A percentile compares a stretch with the other conserved stretches of the same genome.
Conservation (phyloP, 64 coral and sea anemone genomes). For the Dendrophyllia cribrosa region DNA sequence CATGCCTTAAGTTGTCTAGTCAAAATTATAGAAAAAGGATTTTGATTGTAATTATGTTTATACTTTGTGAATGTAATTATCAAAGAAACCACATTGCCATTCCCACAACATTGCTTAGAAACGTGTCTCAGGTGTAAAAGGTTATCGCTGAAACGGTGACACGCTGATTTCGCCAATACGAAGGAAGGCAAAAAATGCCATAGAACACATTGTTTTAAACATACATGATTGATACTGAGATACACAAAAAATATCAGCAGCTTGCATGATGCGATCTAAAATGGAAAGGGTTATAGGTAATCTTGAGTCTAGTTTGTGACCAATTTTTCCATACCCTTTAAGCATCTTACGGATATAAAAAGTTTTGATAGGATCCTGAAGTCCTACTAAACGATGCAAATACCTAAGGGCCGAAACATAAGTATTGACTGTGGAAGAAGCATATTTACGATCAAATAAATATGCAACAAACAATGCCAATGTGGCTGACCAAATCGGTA, state of each 20-base stretch:
- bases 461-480: slow-evolving; percentile 27
- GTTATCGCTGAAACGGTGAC: too few relatives aligned
- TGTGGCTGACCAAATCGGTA: neutral
- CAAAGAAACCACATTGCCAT: neutral
- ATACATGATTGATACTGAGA: too few relatives aligned
- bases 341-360: slow-evolving; percentile 27
- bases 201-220: too few relatives aligned
- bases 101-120: too few relatives aligned
- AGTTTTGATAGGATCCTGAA: slow-evolving; percentile 12
- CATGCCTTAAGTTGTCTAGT: too few relatives aligned
- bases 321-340: slow-evolving; percentile 12
- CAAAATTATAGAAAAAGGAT: neutral
- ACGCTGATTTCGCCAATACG: too few relatives aligned
- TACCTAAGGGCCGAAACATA: neutral
- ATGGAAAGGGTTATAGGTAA: neutral
- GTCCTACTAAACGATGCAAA: neutral
- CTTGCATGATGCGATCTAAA: too few relatives aligned
- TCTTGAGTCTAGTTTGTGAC: neutral
- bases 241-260: too few relatives aligned
- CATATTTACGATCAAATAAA: neutral
- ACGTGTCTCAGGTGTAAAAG: neutral
- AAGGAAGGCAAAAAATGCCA: too few relatives aligned
- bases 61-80: neutral
- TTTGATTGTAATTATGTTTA: neutral
- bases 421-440: neutral